Evolutionary conservation across 2,797 vertebrate species (phyloP), one percentile per base, ranked within the genome.

Genomic region (Acanthiza pusilla): DNA sequence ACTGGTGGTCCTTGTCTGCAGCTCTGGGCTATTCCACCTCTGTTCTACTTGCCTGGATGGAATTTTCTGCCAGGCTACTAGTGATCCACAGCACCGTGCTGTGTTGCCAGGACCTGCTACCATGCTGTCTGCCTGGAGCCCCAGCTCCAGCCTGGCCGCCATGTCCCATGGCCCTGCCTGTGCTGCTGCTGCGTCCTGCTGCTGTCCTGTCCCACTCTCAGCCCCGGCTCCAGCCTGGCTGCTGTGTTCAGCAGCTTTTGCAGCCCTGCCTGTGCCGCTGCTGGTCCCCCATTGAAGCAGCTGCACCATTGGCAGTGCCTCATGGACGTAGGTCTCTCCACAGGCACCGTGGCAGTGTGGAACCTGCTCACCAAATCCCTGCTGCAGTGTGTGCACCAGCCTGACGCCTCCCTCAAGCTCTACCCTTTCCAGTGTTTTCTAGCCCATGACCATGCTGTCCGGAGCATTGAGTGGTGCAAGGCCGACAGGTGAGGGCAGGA

Each of bases 301-400:
- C 16, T 19, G 26, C 0, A 0, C 17, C 8, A 2, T 2, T 6
- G 26, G 62, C 54, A 20, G 78, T 43, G 43, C 50, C 61, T 73
- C 18, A 92, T 0, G 16, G 30, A 12, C 22, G 1, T 5, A 2
- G 5, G 6, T 76, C 75, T 74, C 32, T 53, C 62, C 29, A 7
- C 89, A 99, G 99, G 99, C 80, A 96, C 98, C 0, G 99, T 99
- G 36, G 99, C 98, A 13, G 93, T 99, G 48, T 99, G 99, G 99
- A 98, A 99, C 96, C 97, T 99, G 89, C 94, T 96, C 79, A 98
- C 98, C 2, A 98, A 97, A 82, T 99, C 99, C 5, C 85, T 98
- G 2, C 96, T 99, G 81, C 97, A 98, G 93, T 97, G 97, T 2
- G 97, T 99, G 55, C 97, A 91, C 12, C 98, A 98, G 76, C 87